Base-by-base conservation (phyloP, 2,888 invertebrate genomes). In the Agrotis ipsilon region DNA sequence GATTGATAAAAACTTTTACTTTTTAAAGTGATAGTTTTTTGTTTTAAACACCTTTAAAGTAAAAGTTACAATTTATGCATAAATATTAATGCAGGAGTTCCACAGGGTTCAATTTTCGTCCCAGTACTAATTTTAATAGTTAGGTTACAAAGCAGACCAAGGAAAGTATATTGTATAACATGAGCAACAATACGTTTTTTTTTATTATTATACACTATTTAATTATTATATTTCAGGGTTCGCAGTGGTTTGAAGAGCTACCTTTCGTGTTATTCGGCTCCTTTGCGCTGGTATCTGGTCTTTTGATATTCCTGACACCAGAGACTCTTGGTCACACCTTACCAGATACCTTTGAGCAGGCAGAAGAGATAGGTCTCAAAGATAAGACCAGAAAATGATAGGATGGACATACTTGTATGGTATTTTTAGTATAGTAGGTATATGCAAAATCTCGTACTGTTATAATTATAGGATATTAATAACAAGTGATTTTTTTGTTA, bases 201-300 rank as follows among this genome's bases (percentile, higher is more conserved):
- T 52, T 24, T 52, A 1, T 7, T 24, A 7, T 21, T 51, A 3
- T 5, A 52, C 13, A n/a, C n/a, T 13, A 6, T n/a, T n/a, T n/a
- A n/a, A n/a, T 6, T 32, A n/a, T 13, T 45, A 2, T 21, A 7
- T 83, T 87, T 0, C 85, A 94, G 94, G 93, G 89, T 6, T 82
- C 81, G 0, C 87, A 91, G 1, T 90, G 90, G 14, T 94, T 93
- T 86, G 91, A 91, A 3, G 88, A 92, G 18, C 85, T 96, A 55
- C 97, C 97, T 0, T 95, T 97, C 59, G 94, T 97, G 18, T 84
- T 97, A 61, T 97, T 97, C 82, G 96, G 95, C 0, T 81, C 88
- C 2, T 94, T 96, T 72, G 96, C 97, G 0, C 87, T 96, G 1
- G 63, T 95, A 2, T 96, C 97, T 7, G 97, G 97, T 2, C 68